phyloP scores from a whole-genome alignment of 2,797 vertebrate genomes.

The Arnoldichthys spilopterus region DNA sequence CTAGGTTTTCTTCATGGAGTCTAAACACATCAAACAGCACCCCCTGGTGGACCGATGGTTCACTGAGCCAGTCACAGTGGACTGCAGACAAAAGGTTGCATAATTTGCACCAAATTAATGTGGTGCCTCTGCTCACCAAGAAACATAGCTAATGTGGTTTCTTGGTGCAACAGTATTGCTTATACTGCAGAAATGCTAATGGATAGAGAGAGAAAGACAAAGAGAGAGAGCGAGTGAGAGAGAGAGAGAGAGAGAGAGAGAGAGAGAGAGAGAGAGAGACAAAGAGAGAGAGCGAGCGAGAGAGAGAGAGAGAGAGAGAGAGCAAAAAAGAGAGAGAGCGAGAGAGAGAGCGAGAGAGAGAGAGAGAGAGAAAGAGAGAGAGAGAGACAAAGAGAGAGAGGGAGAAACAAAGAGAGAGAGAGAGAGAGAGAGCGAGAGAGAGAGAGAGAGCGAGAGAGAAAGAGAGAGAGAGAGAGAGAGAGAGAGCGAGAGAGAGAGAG shows the following conservation, averaged over 20 bases:
- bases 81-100: neutral
- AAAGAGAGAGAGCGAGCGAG: neutral
- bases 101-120: neutral
- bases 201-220: neutral
- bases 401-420: conserved; percentile 1
- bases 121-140: no score
- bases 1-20: neutral
- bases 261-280: conserved; percentile 7
- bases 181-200: neutral
- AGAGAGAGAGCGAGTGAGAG: conserved; percentile 7
- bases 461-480: neutral
- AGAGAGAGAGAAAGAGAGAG: conserved; percentile 7
- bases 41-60: neutral
- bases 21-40: neutral
- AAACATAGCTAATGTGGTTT: neutral
- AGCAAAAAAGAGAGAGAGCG: neutral
- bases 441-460: conserved; percentile 4
- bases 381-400: conserved; percentile 11
- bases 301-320: conserved; percentile 20
- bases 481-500: conserved; percentile 20
- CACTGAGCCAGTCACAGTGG: neutral
- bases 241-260: conserved; percentile 9
- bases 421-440: conserved; percentile 8
- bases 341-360: conserved; percentile 7
- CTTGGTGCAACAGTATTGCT: no score